Evolutionary conservation across 2,888 invertebrate species (phyloP), one percentile per base, ranked within the genome.

Genomic region (Seira musarum): DNA sequence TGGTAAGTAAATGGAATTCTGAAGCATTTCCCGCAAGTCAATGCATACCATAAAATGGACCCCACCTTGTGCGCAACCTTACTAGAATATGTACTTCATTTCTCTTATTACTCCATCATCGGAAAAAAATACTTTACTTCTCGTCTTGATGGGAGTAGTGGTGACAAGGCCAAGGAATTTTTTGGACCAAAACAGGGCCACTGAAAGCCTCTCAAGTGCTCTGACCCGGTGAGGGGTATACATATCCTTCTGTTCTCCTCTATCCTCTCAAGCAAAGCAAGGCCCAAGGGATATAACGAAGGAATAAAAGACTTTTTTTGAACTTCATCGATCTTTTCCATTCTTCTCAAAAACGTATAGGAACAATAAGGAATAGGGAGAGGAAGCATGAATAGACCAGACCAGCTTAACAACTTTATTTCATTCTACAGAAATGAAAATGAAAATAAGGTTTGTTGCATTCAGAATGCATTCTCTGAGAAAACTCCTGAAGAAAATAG

Each of bases 141-240:
- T 30, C 30, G 30, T 30, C 30, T 2, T 30, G 30, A 30, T 30
- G 30, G 30, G 30, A 30, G 30, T 30, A 30, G 49, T 64, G 68
- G 76, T 77, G 67, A 78, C 70, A 76, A 71, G 71, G 71, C 66
- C 61, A 71, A 78, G 71, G 71, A 78, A 78, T 17, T 53, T 71
- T 72, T 70, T 66, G 61, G 77, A 71, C 35, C 60, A 46, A 66
- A 67, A 71, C 77, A 65, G 71, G 30, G 21, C 60, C 24, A 19
- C 64, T 65, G 57, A 77, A 71, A 77, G 65, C 24, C 64, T 71
- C 66, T 40, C 24, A 35, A 65, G 57, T 70, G 57, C 66, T 63
- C 65, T 78, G 70, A 70, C 77, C 25, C 77, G 24, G 77, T 65
- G 70, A 71, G 77, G 77, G 77, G 77, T 71, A 71, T 71, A 64